Evolutionary conservation across 2,888 invertebrate species (phyloP).

Genomic region (Macrophya annulata): DNA sequence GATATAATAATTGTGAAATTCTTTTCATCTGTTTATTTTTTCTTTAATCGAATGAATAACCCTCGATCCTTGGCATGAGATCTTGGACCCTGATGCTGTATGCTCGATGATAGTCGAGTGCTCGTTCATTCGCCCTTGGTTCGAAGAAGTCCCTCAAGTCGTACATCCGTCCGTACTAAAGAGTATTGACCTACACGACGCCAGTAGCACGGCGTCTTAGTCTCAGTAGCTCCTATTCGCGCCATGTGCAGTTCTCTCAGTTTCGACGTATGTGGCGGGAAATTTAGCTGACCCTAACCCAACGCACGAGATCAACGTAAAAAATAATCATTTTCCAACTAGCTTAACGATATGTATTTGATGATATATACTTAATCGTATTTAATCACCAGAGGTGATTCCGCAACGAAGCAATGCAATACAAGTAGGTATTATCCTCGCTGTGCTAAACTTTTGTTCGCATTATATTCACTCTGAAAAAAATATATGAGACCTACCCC

Average conservation of each 20-base stretch:
- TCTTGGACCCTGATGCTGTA: not conserved
- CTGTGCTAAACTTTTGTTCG: not conserved
- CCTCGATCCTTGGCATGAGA: not conserved
- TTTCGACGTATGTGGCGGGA: not conserved
- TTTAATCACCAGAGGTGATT: not conserved
- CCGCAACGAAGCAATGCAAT: not conserved
- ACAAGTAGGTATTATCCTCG: not conserved
- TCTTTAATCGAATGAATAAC: not conserved
- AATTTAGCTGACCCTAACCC: not conserved
- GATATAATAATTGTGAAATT: not conserved
- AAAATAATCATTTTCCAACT: not conserved
- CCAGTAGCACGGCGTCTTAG: not conserved
- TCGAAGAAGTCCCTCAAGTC: conserved; percentile 38
- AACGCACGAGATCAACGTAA: not conserved
- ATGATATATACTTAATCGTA: not conserved
- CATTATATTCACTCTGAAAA: not conserved
- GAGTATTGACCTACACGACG: conserved; percentile 47
- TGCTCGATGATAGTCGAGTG: not conserved
- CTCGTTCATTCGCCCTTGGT: conserved; percentile 31
- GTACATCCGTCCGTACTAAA: not conserved
- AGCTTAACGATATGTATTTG: not conserved
- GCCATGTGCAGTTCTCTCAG: not conserved
- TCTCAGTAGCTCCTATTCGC: not conserved
- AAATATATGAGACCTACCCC: not conserved
- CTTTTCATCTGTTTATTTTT: not conserved